Evolutionary conservation across 2,113 vertebrate species (phyloP), one percentile per base, ranked within the genome.

Genomic region (Nothobranchius furzeri): DNA sequence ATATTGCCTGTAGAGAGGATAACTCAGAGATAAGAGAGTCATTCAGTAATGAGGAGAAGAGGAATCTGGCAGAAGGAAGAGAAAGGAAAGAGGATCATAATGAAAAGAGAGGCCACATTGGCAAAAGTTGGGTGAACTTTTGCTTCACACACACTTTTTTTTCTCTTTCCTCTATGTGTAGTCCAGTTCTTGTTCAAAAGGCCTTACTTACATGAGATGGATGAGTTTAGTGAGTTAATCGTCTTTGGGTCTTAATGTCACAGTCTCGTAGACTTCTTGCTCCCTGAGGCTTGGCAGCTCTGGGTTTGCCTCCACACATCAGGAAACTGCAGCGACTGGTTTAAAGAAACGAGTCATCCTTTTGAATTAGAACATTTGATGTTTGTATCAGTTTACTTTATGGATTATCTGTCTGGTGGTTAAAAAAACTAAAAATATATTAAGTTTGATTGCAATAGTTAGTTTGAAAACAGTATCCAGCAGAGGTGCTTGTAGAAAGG

Each of bases 221-320:
- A 73, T 68, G 60, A 79, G 54, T 74, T 53, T 7, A 54, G 49
- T 42, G 64, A 73, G 70, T 70, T 73, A 68, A 71, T 87, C 65
- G 83, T 83, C 73, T 77, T 49, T 17, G 60, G 59, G 57, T 79
- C 49, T 73, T 79, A 77, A 85, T 73, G 82, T 79, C 73, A 78
- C 78, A 73, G 69, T 73, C 79, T 69, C 14, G 70, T 64, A 75
- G 64, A 77, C 56, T 54, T 40, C 54, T 53, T 57, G 17, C 55
- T 62, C 71, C 76, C 60, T 2, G 12, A 64, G 80, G 58, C 62
- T 63, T 37, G 42, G 46, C 47, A 20, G 36, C 60, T 24, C 12
- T 56, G 65, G 75, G 67, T 60, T 57, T 48, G 47, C 62, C 25
- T 75, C 59, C 62, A 66, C 54, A 14, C 55, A 49, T 52, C 51